Percentiles rank a stretch among this genome's conserved stretches.
These are phyloP conservation scores for Rhabdornis inornatus DNA, from an alignment of 2,113 vertebrate species.

Conservation along the genomic window DNA sequence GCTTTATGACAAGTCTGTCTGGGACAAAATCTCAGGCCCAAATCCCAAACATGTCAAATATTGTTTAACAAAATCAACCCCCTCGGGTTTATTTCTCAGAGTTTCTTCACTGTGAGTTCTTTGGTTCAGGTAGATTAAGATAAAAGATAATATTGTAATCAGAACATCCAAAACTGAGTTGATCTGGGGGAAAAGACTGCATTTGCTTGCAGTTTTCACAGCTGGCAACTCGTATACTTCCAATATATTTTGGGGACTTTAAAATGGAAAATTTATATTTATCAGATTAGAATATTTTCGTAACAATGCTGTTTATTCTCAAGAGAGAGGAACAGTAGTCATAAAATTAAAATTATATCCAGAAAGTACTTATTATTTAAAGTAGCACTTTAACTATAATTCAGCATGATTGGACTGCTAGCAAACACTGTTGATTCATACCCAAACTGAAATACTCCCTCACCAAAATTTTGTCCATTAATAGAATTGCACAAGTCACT, in stretches of 20 bases:
- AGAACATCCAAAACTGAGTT: neutral
- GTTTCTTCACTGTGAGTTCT: neutral
- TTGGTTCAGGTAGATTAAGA: neutral
- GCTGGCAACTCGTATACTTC: neutral
- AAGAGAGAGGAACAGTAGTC: neutral
- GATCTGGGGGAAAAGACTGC: neutral
- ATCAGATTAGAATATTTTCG: neutral
- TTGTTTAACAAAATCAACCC: neutral
- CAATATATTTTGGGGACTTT: neutral
- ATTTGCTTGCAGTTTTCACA: neutral
- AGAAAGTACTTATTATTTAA: neutral
- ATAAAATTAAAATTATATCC: neutral
- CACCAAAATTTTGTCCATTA: neutral
- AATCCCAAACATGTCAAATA: neutral
- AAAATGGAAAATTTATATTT: neutral
- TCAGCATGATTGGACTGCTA: neutral
- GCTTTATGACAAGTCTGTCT: neutral
- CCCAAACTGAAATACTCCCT: neutral
- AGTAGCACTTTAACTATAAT: neutral
- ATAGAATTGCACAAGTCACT: neutral
- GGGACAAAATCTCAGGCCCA: neutral
- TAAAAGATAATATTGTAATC: neutral
- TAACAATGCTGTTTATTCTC: neutral
- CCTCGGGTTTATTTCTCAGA: neutral
- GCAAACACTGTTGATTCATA: neutral